Conservation (phyloP, 2,888 invertebrate genomes). For the Lumbricus terrestris region DNA sequence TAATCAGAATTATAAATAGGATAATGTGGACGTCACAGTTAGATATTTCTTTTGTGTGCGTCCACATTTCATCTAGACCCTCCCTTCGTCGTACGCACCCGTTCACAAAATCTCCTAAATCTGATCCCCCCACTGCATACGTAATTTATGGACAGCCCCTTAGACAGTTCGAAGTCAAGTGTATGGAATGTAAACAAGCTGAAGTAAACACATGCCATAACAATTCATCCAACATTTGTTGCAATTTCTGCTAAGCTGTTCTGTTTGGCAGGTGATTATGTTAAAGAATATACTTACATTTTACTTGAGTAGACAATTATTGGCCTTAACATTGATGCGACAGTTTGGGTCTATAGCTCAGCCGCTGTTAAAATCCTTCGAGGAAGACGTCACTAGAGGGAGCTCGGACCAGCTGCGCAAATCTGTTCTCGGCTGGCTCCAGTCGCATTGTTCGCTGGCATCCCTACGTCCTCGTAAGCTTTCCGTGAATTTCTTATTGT, state of each 20-base stretch:
- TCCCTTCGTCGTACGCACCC: no score
- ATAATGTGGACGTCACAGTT: no score
- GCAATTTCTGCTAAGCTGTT: not conserved
- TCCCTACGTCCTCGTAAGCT: constrained; percentile 22
- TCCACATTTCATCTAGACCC: no score
- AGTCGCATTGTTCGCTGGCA: constrained; percentile 20
- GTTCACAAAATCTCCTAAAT: no score
- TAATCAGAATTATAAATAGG: no score
- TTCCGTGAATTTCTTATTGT: not conserved
- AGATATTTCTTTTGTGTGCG: no score
- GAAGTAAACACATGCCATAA: not conserved
- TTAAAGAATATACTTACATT: no score
- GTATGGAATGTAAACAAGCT: no score
- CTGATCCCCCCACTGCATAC: no score
- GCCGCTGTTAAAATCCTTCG: constrained; percentile 24
- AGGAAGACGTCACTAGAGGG: not conserved
- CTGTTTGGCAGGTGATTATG: no score
- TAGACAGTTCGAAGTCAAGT: no score
- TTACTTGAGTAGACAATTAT: not conserved
- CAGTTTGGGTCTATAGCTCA: constrained; percentile 23
- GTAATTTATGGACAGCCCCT: no score
- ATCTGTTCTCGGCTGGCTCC: constrained; percentile 19
- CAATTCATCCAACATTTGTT: not conserved
- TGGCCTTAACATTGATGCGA: not conserved
- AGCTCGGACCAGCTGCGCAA: constrained; percentile 17